Conservation (phyloP, 2,888 invertebrate species). For the Oegoconia quadripuncta region DNA sequence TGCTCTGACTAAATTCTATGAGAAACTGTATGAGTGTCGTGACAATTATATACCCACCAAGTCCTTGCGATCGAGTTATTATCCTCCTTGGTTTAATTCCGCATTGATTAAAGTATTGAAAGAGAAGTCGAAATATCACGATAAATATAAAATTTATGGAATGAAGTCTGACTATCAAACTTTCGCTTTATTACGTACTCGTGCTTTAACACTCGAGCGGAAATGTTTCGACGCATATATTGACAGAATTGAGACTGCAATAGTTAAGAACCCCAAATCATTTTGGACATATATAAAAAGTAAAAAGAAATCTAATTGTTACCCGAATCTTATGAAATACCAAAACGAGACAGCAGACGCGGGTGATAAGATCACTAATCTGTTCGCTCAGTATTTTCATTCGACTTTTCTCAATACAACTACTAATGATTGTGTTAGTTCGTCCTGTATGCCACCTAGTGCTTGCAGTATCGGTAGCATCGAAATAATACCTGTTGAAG, state of each 20-base stretch:
- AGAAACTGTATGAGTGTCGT: conserved; percentile 2
- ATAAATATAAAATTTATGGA: conserved; percentile 7
- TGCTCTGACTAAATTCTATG: conserved; percentile 8
- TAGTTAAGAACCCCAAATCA: conserved; percentile 15
- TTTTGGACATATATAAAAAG: conserved; percentile 22
- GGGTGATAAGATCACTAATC: conserved; percentile 17
- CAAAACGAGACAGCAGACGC: conserved; percentile 8
- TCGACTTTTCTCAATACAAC: conserved; percentile 2
- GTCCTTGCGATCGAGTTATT: not conserved
- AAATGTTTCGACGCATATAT: conserved; percentile 14
- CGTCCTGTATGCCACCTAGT: not conserved
- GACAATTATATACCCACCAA: conserved; percentile 9
- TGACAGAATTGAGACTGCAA: conserved; percentile 10
- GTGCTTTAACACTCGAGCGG: conserved; percentile 14
- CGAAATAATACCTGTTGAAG: not conserved
- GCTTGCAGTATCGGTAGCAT: not conserved
- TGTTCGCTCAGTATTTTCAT: conserved; percentile 17
- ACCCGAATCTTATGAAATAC: conserved; percentile 16
- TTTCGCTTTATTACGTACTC: conserved; percentile 11
- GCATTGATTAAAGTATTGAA: conserved; percentile 19
- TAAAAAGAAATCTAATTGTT: conserved; percentile 9
- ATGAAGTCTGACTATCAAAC: conserved; percentile 13
- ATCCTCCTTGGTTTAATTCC: conserved; percentile 19
- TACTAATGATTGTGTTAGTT: not conserved
- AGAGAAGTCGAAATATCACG: conserved; percentile 9